A percentile compares a stretch with the other conserved stretches of the same genome.
Conservation (phyloP, 2,113 vertebrate genomes). For the Charina bottae region DNA sequence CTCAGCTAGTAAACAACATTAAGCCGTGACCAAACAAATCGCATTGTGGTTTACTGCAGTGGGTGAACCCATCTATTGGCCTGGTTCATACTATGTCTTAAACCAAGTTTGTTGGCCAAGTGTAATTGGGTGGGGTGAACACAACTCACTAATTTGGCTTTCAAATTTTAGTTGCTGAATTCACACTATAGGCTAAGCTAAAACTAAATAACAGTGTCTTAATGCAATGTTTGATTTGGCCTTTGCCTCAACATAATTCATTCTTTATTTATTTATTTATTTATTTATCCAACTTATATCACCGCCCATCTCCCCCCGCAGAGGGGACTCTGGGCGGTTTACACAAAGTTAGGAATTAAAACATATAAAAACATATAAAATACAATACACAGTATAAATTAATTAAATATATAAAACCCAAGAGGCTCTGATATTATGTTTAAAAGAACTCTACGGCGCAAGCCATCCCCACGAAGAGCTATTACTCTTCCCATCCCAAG, state of each 20-base stretch:
- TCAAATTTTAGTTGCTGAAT: neutral
- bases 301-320: too few relatives aligned
- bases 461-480: too few relatives aligned
- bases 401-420: too few relatives aligned
- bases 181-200: neutral
- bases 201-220: neutral
- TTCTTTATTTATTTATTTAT: too few relatives aligned
- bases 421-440: too few relatives aligned
- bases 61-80: neutral
- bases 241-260: neutral
- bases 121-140: neutral
- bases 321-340: too few relatives aligned
- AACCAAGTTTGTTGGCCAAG: neutral
- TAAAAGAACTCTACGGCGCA: too few relatives aligned
- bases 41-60: neutral
- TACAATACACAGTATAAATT: too few relatives aligned
- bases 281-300: too few relatives aligned
- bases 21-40: neutral
- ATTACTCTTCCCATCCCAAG: too few relatives aligned
- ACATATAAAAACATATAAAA: too few relatives aligned
- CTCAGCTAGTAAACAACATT: neutral
- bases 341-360: too few relatives aligned
- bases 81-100: neutral
- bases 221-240: neutral
- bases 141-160: neutral